A percentile compares a stretch with the other conserved stretches of the same genome.
phyloP scores from a whole-genome alignment of 2,888 invertebrate species.

The Spodoptera littoralis region DNA sequence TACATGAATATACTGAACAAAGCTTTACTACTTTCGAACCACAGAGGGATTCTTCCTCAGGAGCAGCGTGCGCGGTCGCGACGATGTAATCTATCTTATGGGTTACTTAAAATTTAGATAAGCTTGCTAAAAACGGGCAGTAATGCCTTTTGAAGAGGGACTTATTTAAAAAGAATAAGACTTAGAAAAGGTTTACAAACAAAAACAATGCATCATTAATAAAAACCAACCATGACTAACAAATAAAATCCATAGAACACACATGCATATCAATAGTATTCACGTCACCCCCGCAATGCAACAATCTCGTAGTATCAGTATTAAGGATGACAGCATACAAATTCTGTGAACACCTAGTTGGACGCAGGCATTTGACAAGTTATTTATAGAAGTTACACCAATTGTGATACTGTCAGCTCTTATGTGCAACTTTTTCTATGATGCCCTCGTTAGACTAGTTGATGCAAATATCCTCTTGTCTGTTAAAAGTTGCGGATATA shows the following conservation, averaged over 20 bases:
- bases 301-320: constrained; percentile 33
- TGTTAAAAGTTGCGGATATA: no score
- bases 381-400: constrained; percentile 54
- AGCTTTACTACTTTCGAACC: no score
- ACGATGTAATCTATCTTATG: no score
- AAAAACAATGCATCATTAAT: not conserved
- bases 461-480: not conserved
- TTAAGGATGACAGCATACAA: constrained; percentile 40
- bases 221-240: constrained; percentile 10
- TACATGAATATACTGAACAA: no score
- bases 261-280: constrained; percentile 4
- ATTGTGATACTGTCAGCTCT: constrained; percentile 5
- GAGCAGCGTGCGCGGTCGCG: no score
- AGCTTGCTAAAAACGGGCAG: no score
- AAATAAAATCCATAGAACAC: constrained; percentile 10
- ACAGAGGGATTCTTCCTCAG: no score
- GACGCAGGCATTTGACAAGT: constrained; percentile 41
- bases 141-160: no score
- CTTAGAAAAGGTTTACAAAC: not conserved
- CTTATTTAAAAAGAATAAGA: no score
- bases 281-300: constrained; percentile 22
- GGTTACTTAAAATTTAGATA: no score
- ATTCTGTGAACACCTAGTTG: constrained; percentile 44
- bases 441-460: not conserved
- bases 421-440: constrained; percentile 6